These are phyloP conservation scores for Semicossyphus pulcher DNA, from an alignment of 2,113 vertebrate genomes.

Conservation along the genomic window DNA sequence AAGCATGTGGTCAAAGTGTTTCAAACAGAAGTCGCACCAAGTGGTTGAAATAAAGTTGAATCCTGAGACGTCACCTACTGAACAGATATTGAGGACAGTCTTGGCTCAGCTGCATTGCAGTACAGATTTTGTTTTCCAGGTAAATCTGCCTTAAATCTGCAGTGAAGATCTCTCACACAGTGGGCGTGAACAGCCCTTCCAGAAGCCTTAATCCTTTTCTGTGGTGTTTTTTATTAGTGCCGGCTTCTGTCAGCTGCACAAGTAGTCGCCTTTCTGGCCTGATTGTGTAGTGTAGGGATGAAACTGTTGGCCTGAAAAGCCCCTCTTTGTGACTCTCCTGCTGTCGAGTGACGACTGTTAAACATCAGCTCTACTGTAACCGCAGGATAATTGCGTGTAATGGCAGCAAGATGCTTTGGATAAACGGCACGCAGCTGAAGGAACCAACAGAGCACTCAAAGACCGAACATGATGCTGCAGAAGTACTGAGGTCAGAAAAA, in stretches of 20 bases:
- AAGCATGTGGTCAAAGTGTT: neutral
- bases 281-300: slow-evolving; percentile 13
- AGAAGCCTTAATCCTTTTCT: neutral
- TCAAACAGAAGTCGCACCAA: neutral
- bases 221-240: neutral
- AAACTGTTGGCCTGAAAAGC: neutral
- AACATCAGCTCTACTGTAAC: slow-evolving; percentile 30
- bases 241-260: neutral
- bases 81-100: neutral
- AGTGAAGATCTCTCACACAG: neutral
- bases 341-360: slow-evolving; percentile 38
- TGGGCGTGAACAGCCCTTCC: neutral
- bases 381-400: slow-evolving; percentile 41
- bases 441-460: slow-evolving; percentile 15
- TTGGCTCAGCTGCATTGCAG: slow-evolving; percentile 6
- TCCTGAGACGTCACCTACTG: neutral
- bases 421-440: slow-evolving; percentile 45
- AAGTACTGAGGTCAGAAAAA: neutral
- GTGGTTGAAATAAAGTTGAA: neutral
- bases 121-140: neutral
- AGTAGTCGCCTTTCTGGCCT: neutral
- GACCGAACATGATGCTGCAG: neutral
- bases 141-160: neutral
- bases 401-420: slow-evolving; percentile 20
- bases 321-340: slow-evolving; percentile 19